phyloP scores from a whole-genome alignment of 2,888 invertebrate species.

The Phania funesta region DNA sequence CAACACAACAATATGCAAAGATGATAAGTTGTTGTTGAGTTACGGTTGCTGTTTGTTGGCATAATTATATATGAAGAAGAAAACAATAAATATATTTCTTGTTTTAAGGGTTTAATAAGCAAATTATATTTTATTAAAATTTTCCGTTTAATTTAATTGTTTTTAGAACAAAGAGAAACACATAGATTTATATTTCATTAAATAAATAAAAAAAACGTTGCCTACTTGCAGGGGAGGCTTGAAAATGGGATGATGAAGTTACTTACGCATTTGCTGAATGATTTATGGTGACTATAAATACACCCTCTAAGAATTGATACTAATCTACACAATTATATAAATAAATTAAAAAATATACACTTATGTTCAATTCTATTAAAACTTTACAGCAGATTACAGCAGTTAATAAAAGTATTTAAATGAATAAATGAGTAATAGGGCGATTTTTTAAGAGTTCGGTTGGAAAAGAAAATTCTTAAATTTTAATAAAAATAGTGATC shows the following conservation, averaged over 20 bases:
- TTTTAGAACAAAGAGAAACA: neutral
- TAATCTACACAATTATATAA: neutral
- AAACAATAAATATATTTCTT: neutral
- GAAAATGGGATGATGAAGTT: neutral
- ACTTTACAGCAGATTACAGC: neutral
- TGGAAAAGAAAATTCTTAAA: no score
- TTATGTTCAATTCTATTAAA: neutral
- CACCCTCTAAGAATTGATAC: slow-evolving; percentile 10
- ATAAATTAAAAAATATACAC: neutral
- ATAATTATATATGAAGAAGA: slow-evolving; percentile 7
- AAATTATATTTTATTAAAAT: slow-evolving; percentile 48
- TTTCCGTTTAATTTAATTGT: slow-evolving; percentile 50
- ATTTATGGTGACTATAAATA: slow-evolving; percentile 41
- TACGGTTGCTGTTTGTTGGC: slow-evolving; percentile 22
- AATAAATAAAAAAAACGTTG: slow-evolving; percentile 16
- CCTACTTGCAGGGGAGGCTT: slow-evolving; percentile 29
- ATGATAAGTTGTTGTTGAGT: slow-evolving; percentile 4
- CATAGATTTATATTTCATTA: neutral
- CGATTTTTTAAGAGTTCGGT: slow-evolving; percentile 23
- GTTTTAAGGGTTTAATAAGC: slow-evolving; percentile 47
- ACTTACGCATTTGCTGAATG: slow-evolving; percentile 39
- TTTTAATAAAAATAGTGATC: no score
- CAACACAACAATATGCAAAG: neutral
- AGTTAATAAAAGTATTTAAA: slow-evolving; percentile 26
- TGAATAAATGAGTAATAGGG: slow-evolving; percentile 7